A percentile compares a stretch with the other conserved stretches of the same genome.
phyloP scores from a whole-genome alignment of 2,888 invertebrate genomes.

The Eupithecia subumbrata region DNA sequence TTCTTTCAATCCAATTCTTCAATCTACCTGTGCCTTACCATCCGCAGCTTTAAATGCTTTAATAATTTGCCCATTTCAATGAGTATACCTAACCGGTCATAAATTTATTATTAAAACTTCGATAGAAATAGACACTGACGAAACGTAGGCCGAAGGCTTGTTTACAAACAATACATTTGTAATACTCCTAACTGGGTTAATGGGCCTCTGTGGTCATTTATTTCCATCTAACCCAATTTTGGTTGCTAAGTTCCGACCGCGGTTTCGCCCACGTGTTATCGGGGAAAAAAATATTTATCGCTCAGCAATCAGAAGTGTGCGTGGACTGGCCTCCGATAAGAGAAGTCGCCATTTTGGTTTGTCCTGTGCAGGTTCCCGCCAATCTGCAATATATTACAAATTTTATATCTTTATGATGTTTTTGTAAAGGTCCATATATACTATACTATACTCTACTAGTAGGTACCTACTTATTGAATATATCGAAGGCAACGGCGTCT shows the following conservation, averaged over 20 bases:
- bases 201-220: not conserved
- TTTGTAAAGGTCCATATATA: not conserved
- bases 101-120: not conserved
- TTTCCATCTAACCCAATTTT: not conserved
- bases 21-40: not conserved
- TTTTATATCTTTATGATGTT: not conserved
- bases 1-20: not conserved
- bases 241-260: not conserved
- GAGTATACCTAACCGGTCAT: not conserved
- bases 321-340: not conserved
- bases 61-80: not conserved
- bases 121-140: not conserved
- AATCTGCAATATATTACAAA: not conserved
- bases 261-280: not conserved
- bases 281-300: not conserved
- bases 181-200: slow-evolving; percentile 1
- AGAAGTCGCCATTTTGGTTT: not conserved
- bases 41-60: not conserved
- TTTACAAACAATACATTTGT: slow-evolving; percentile 4
- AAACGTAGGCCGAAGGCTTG: not conserved
- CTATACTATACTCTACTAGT: no score
- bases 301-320: not conserved
- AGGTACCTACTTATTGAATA: no score
- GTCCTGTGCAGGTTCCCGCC: not conserved
- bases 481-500: not conserved